These are phyloP conservation scores for Diorhabda carinulata DNA, from an alignment of 1,140 invertebrate species.

Conservation along the genomic window DNA sequence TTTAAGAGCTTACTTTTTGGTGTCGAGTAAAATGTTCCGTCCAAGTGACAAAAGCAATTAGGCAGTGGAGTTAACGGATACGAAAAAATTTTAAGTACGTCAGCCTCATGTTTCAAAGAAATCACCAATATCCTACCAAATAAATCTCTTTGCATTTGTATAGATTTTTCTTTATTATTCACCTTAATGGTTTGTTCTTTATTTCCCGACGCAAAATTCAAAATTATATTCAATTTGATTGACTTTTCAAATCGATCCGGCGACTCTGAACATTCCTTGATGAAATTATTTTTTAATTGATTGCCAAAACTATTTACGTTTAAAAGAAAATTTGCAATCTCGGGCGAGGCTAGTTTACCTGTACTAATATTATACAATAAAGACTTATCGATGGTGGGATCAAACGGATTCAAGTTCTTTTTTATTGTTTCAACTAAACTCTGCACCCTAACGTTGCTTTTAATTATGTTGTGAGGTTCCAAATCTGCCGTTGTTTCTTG, in stretches of 20 bases:
- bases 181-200: too few relatives aligned
- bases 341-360: conserved; percentile 3
- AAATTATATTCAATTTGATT: too few relatives aligned
- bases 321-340: conserved; percentile 8
- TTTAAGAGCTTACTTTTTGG: conserved; percentile 27
- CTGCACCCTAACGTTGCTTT: not conserved
- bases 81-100: too few relatives aligned
- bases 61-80: too few relatives aligned
- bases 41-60: not conserved
- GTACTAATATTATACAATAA: conserved; percentile 6
- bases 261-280: too few relatives aligned
- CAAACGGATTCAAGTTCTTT: not conserved
- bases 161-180: too few relatives aligned
- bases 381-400: not conserved
- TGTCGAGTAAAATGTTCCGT: not conserved
- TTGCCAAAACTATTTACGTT: not conserved
- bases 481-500: conserved; percentile 10
- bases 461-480: conserved; percentile 3
- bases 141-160: too few relatives aligned
- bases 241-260: too few relatives aligned
- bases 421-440: not conserved
- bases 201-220: too few relatives aligned
- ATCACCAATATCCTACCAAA: too few relatives aligned
- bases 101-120: not conserved
- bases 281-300: too few relatives aligned